These are phyloP conservation scores for Andrena camellia DNA, from an alignment of 2,888 invertebrate genomes.

Conservation along the genomic window DNA sequence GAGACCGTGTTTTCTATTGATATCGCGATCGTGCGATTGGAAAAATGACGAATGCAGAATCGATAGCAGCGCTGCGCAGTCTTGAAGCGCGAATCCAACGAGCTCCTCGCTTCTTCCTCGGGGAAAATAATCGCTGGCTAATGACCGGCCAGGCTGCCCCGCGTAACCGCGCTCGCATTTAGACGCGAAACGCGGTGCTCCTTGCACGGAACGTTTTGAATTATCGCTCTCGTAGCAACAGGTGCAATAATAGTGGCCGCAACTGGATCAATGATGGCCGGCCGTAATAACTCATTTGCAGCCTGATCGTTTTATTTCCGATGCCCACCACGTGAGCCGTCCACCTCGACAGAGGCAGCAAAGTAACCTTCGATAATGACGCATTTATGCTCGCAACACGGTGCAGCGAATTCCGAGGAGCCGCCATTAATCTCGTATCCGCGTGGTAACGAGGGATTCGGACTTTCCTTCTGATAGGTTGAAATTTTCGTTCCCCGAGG, in stretches of 20 bases:
- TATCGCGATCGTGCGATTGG: too few species aligned
- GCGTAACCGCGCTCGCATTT: neutral
- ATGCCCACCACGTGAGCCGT: neutral
- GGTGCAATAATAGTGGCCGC: slow-evolving; percentile 19
- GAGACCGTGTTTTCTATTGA: neutral
- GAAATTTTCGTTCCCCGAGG: too few species aligned
- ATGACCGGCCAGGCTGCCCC: neutral
- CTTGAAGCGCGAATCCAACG: too few species aligned
- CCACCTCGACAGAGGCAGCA: neutral
- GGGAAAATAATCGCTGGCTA: neutral
- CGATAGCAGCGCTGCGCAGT: neutral
- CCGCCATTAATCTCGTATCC: neutral
- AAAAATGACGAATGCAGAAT: too few species aligned
- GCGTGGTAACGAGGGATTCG: too few species aligned
- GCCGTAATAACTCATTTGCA: slow-evolving; percentile 1
- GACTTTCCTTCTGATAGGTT: too few species aligned
- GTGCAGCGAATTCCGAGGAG: neutral
- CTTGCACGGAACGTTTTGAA: slow-evolving; percentile 16
- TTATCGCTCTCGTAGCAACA: slow-evolving; percentile 20
- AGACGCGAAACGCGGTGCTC: neutral
- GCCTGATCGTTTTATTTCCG: slow-evolving; percentile 10
- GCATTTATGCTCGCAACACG: neutral
- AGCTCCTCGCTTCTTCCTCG: too few species aligned
- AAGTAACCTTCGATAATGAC: neutral
- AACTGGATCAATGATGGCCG: slow-evolving; percentile 14